Evolutionary conservation across 2,113 vertebrate species (phyloP).

Genomic region (Scopus umbretta): DNA sequence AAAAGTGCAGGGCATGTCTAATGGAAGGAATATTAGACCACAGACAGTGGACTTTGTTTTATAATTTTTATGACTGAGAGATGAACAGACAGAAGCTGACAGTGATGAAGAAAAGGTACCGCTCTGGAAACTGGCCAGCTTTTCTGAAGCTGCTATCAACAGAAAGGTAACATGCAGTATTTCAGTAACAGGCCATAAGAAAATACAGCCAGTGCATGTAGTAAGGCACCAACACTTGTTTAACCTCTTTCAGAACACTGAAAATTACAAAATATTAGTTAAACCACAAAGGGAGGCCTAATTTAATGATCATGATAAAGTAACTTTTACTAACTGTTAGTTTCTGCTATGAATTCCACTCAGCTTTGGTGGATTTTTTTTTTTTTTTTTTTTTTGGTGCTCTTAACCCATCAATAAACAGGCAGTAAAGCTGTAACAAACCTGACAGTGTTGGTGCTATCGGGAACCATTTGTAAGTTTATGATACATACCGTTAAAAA

Average conservation of each 20-base stretch:
- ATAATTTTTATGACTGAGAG: neutral
- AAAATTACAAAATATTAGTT: neutral
- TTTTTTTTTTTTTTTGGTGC: neutral
- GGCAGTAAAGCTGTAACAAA: neutral
- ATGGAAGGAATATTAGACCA: slow-evolving; percentile 12
- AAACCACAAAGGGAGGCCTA: neutral
- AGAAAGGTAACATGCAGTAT: neutral
- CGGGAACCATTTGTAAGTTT: neutral
- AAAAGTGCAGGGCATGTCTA: slow-evolving; percentile 4
- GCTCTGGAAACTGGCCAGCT: neutral
- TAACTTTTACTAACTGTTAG: neutral
- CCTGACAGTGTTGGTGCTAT: neutral
- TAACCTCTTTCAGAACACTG: neutral
- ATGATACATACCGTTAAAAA: neutral
- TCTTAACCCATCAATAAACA: neutral
- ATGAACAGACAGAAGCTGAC: slow-evolving; percentile 30
- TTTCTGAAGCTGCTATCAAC: neutral
- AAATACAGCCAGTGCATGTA: neutral
- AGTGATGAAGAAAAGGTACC: slow-evolving; percentile 27
- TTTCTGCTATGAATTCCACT: neutral
- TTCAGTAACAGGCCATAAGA: neutral
- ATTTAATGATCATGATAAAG: neutral
- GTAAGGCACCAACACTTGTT: neutral
- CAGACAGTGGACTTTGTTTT: slow-evolving; percentile 17
- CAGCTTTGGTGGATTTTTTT: neutral